Percentiles rank a stretch among this genome's conserved stretches.
Conservation (phyloP, 2,888 invertebrate species). For the Eupithecia subumbrata region DNA sequence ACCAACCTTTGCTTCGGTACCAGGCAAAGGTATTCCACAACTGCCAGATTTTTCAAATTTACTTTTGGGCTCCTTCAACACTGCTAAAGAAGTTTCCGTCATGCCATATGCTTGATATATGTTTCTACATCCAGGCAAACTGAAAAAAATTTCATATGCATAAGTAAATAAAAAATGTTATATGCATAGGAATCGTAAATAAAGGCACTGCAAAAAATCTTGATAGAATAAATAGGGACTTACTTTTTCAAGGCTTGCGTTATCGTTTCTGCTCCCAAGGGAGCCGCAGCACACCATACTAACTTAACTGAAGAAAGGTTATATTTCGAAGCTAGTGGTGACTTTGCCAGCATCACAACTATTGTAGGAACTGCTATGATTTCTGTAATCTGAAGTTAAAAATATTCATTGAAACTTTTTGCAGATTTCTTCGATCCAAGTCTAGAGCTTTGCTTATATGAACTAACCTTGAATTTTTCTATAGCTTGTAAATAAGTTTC, state of each 20-base stretch:
- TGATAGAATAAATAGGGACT: neutral
- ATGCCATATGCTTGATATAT: conserved; percentile 69
- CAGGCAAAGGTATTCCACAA: conserved; percentile 48
- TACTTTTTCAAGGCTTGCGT: conserved; percentile 60
- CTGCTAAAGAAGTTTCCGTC: conserved; percentile 66
- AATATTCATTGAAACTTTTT: neutral
- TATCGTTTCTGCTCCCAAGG: conserved; percentile 61
- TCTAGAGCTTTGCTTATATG: neutral
- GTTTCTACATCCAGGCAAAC: conserved; percentile 62
- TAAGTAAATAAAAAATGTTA: no score
- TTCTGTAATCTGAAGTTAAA: conserved; percentile 54
- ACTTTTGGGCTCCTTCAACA: conserved; percentile 54
- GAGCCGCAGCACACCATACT: conserved; percentile 68
- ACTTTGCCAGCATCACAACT: conserved; percentile 64
- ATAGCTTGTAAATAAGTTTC: conserved; percentile 84
- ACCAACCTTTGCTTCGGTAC: conserved; percentile 50
- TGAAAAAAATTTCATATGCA: conserved; percentile 33
- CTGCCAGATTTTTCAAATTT: conserved; percentile 37
- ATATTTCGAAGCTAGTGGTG: conserved; percentile 60
- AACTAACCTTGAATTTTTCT: conserved; percentile 83
- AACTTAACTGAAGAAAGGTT: conserved; percentile 61
- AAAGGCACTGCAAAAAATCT: neutral
- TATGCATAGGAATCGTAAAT: neutral
- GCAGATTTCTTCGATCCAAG: neutral
- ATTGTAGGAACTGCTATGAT: conserved; percentile 67